Evolutionary conservation across 2,797 vertebrate genomes (phyloP).

Genomic region (Anguilla megastoma): DNA sequence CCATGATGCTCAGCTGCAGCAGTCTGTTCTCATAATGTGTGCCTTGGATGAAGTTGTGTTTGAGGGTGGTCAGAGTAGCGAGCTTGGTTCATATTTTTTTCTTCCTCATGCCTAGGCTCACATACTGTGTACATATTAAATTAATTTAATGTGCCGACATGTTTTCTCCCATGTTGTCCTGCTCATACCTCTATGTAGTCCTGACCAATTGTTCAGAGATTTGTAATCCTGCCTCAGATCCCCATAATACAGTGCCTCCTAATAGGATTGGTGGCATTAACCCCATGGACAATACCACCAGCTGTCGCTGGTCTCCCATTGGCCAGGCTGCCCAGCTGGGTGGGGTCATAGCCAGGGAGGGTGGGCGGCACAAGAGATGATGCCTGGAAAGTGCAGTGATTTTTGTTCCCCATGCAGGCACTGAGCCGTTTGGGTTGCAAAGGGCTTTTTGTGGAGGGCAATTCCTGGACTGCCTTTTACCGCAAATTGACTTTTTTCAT

Average conservation of each 20-base stretch:
- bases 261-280: constrained; percentile 81
- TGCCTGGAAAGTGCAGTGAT: constrained; percentile 50
- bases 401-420: constrained; percentile 56
- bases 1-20: background rate
- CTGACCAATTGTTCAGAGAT: constrained; percentile 88
- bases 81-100: background rate
- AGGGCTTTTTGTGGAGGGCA: constrained; percentile 52
- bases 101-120: constrained; percentile 29
- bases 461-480: constrained; percentile 34
- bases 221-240: constrained; percentile 89
- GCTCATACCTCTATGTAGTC: constrained; percentile 28
- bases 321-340: constrained; percentile 53
- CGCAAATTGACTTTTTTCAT: background rate
- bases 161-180: constrained; percentile 26
- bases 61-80: background rate
- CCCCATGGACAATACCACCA: constrained; percentile 72
- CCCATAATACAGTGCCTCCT: constrained; percentile 66
- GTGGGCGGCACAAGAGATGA: background rate
- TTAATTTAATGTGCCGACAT: background rate
- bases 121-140: background rate
- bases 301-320: constrained; percentile 76
- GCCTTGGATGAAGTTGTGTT: background rate
- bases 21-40: background rate
- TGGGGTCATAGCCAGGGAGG: constrained; percentile 28
- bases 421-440: constrained; percentile 45